Conservation (phyloP, 2,888 invertebrate genomes). For the Norana najaformis region DNA sequence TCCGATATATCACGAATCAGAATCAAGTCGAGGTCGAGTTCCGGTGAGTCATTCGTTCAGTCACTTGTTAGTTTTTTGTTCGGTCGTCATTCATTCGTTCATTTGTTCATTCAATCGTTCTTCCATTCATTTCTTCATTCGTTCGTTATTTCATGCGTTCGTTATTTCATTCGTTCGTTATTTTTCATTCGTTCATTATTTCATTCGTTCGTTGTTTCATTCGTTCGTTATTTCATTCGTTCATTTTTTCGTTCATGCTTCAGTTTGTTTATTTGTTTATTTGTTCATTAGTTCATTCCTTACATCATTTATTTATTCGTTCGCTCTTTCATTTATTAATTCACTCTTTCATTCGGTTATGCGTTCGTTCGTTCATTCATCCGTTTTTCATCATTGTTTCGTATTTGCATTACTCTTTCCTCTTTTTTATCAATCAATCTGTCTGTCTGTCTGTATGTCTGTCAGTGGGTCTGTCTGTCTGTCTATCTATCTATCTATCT, state of each 20-base stretch:
- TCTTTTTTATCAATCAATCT: not conserved
- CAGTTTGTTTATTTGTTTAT: not conserved
- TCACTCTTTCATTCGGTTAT: not conserved
- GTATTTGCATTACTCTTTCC: not conserved
- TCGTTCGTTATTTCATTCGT: not conserved
- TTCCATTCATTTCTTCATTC: not conserved
- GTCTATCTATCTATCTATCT: not conserved
- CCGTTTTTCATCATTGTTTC: not conserved
- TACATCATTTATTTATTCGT: not conserved
- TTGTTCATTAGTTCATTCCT: not conserved
- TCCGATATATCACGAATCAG: constrained; percentile 36
- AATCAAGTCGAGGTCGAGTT: constrained; percentile 39
- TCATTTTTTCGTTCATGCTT: not conserved
- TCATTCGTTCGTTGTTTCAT: not conserved
- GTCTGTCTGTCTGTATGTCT: too few relatives aligned
- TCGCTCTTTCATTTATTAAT: not conserved
- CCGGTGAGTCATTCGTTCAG: constrained; percentile 25
- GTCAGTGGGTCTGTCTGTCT: too few relatives aligned
- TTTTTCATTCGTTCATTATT: not conserved
- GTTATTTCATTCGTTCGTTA: not conserved
- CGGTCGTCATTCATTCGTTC: not conserved
- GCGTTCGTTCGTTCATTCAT: not conserved
- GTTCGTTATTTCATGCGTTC: not conserved
- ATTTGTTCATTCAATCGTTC: not conserved
- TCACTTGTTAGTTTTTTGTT: not conserved